phyloP scores from a whole-genome alignment of 2,797 vertebrate genomes.

The Philypnodon macrostomus region DNA sequence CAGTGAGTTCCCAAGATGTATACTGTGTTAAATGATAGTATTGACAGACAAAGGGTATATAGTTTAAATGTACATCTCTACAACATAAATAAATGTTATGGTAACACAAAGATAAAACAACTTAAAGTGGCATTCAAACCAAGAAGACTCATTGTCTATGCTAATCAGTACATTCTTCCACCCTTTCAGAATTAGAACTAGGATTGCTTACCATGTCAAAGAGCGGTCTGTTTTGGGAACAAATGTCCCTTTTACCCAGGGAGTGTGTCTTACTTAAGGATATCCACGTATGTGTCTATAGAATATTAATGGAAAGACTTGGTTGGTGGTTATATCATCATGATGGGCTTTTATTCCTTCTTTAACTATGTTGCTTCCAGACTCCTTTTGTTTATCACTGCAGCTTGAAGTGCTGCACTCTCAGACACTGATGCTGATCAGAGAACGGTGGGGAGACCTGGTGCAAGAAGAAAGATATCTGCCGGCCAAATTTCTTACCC shows the following conservation, averaged over 20 bases:
- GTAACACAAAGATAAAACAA: constrained; percentile 26
- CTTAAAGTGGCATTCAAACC: constrained; percentile 50
- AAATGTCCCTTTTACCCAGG: constrained; percentile 59
- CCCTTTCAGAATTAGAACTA: constrained; percentile 27
- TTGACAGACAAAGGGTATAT: not conserved
- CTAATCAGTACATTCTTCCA: constrained; percentile 61
- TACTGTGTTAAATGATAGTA: not conserved
- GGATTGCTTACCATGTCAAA: constrained; percentile 54
- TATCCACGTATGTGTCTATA: constrained; percentile 26
- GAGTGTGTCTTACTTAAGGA: constrained; percentile 37
- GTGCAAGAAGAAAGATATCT: constrained; percentile 96
- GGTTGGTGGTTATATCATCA: constrained; percentile 25
- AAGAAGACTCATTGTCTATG: constrained; percentile 53
- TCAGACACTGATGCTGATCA: constrained; percentile 94
- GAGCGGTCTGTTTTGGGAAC: constrained; percentile 65
- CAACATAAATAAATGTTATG: too few species aligned
- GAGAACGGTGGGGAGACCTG: constrained; percentile 97
- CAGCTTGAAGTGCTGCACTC: constrained; percentile 97
- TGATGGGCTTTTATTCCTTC: constrained; percentile 49
- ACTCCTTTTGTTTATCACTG: constrained; percentile 97
- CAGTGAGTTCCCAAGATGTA: too few species aligned
- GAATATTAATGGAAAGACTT: constrained; percentile 53
- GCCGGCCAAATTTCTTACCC: constrained; percentile 92
- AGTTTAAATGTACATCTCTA: too few species aligned
- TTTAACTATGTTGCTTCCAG: constrained; percentile 81